Evolutionary conservation across 2,113 vertebrate species (phyloP), one percentile per base, ranked within the genome.

Genomic region (Anhinga anhinga): DNA sequence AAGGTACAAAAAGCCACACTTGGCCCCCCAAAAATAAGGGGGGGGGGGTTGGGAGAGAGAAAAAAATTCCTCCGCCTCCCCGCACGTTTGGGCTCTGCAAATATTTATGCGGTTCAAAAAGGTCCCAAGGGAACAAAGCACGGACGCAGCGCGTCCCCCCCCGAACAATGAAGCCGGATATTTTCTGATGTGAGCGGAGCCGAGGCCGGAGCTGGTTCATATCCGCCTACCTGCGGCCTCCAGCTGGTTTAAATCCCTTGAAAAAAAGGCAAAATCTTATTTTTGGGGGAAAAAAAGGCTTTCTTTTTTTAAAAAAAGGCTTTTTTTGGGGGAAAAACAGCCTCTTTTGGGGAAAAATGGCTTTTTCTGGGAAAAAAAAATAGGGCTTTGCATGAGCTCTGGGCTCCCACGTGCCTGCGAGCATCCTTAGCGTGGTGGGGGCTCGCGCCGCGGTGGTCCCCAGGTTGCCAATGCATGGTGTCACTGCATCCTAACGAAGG

Each of bases 401-500:
- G 29, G n/a, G 61, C 14, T 40, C 29, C n/a, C 25, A 13, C 5
- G 21, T 66, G 30, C 50, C 44, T 17, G n/a, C 1, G 3, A 29
- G 30, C 32, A 25, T 10, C 62, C 29, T 29, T 7, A 9, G 22
- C 3, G 3, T 15, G 30, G 11, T 1, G 7, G 30, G 14, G n/a
- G n/a, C 38, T 21, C 0, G 0, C 55, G 1, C 36, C 2, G 0
- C 1, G 2, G 63, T 44, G n/a, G 6, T 36, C 34, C 45, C n/a
- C 77, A 9, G 0, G 26, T 8, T 42, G 62, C 20, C 2, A 1
- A 17, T 20, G 12, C 3, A 0, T 8, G 1, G 15, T 2, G 10
- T 22, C 49, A 7, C 67, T 0, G 9, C 4, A 7, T 45, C 55
- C 5, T 38, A 56, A 45, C 1, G 22, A 69, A 47, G 29, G 19